These are phyloP conservation scores for Meiosimyza decipiens DNA, from an alignment of 2,888 invertebrate species.

Conservation along the genomic window DNA sequence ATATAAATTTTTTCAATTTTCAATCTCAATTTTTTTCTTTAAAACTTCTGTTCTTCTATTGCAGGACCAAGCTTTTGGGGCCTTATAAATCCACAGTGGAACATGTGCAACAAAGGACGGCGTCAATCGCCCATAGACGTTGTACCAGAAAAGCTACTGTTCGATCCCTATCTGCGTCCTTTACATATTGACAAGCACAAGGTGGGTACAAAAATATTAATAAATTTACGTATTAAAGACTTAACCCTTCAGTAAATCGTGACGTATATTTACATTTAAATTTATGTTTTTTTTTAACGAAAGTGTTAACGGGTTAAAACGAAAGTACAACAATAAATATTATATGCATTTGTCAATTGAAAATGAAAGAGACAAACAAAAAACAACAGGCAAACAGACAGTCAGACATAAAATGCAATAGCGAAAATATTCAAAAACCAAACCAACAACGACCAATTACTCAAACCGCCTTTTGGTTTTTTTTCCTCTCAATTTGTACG, in stretches of 20 bases:
- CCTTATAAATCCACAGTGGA: slow-evolving; percentile 97
- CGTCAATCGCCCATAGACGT: slow-evolving; percentile 98
- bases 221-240: background rate
- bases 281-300: background rate
- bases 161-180: slow-evolving; percentile 92
- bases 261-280: background rate
- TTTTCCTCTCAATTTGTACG: background rate
- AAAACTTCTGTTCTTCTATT: slow-evolving; percentile 42
- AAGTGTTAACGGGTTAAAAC: background rate
- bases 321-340: slow-evolving; percentile 8
- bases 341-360: too few relatives aligned
- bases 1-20: background rate
- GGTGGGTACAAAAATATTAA: slow-evolving; percentile 70
- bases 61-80: slow-evolving; percentile 99
- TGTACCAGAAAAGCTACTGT: slow-evolving; percentile 92
- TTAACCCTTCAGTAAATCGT: background rate
- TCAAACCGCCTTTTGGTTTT: slow-evolving; percentile 10
- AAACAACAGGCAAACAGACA: too few relatives aligned
- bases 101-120: slow-evolving; percentile 95
- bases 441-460: slow-evolving; percentile 22
- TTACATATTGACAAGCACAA: slow-evolving; percentile 93
- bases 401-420: background rate
- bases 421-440: slow-evolving; percentile 23
- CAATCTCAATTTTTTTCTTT: background rate
- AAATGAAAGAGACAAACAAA: too few relatives aligned